A percentile compares a stretch with the other conserved stretches of the same genome.
Evolutionary conservation across 2,797 vertebrate genomes (phyloP).

Genomic region (Dermochelys coriacea): DNA sequence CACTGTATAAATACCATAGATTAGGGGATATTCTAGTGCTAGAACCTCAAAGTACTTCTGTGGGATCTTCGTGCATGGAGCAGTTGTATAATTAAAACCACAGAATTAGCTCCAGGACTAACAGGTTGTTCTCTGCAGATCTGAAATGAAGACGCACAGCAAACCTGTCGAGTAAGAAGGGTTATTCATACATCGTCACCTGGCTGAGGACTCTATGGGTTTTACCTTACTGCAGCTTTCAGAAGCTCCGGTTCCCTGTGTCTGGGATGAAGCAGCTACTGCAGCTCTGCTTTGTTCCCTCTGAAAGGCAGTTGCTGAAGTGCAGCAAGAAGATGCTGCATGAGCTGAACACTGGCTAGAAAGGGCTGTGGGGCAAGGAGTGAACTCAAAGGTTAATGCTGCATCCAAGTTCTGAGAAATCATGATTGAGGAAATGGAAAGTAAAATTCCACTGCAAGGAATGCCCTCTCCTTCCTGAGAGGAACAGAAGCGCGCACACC

Average conservation of each 20-base stretch:
- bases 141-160: neutral
- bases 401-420: rapidly evolving
- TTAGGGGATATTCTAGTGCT: too few relatives aligned
- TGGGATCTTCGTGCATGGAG: too few relatives aligned
- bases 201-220: neutral
- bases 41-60: too few relatives aligned
- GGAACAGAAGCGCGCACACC: neutral
- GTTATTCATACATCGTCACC: neutral
- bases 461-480: neutral
- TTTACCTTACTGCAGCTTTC: neutral
- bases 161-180: neutral
- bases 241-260: neutral
- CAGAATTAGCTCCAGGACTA: neutral
- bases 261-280: neutral
- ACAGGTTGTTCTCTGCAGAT: neutral
- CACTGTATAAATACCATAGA: too few relatives aligned
- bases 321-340: rapidly evolving
- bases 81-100: neutral
- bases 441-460: rapidly evolving
- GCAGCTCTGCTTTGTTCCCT: neutral
- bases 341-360: neutral
- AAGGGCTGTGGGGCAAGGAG: neutral
- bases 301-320: rapidly evolving
- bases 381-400: neutral
- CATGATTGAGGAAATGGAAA: rapidly evolving